Percentiles rank a stretch among this genome's conserved stretches.
Conservation (phyloP, 1,140 invertebrate species). For the Diploscapter pachys region DNA sequence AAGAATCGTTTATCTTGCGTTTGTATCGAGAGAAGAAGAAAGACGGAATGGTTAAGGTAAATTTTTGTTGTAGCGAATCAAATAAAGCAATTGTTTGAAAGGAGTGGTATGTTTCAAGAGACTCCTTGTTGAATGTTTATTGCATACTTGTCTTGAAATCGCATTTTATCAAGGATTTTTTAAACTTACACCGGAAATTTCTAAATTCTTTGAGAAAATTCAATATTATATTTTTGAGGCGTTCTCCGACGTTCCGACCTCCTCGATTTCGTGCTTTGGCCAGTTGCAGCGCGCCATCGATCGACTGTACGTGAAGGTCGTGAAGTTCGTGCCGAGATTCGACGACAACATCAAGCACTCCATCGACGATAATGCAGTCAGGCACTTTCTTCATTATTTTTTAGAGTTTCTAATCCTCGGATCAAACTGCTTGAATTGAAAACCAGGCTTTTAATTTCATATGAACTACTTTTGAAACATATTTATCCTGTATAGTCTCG, state of each 20-base stretch:
- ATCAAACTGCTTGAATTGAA: not conserved
- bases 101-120: no score
- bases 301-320: constrained; percentile 20
- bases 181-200: no score
- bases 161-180: no score
- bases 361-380: not conserved
- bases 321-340: constrained; percentile 24
- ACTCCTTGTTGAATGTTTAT: no score
- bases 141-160: no score
- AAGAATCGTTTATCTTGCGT: constrained; percentile 58
- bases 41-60: constrained; percentile 47
- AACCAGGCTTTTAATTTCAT: no score
- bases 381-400: not conserved
- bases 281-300: constrained; percentile 52
- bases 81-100: no score
- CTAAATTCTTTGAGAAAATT: no score
- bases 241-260: constrained; percentile 46
- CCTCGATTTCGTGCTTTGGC: constrained; percentile 35
- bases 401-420: constrained; percentile 8
- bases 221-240: constrained; percentile 28
- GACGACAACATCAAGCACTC: constrained; percentile 4
- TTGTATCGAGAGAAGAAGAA: constrained; percentile 56
- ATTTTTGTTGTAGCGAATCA: not conserved
- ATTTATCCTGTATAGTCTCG: no score
- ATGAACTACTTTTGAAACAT: no score